Percentiles rank a stretch among this genome's conserved stretches.
Evolutionary conservation across 2,113 vertebrate species (phyloP).

Genomic region (Puma concolor): DNA sequence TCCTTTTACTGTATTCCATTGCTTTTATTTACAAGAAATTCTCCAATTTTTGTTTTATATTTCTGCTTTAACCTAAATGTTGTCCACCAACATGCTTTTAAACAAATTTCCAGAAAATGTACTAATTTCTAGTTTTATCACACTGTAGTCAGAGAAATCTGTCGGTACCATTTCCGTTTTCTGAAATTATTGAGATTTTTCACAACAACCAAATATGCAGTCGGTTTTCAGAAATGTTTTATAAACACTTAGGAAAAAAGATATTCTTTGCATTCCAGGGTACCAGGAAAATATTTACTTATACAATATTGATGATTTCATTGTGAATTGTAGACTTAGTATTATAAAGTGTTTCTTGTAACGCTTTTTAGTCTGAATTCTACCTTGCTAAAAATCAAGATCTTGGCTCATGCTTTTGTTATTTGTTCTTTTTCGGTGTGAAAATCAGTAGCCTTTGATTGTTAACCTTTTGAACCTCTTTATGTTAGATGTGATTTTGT

Average conservation of each 20-base stretch:
- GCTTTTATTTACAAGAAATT: neutral
- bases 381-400: neutral
- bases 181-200: slow-evolving; percentile 13
- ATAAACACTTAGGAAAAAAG: neutral
- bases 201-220: neutral
- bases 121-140: neutral
- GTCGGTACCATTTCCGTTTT: neutral
- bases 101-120: neutral
- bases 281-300: neutral
- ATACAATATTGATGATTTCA: neutral
- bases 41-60: neutral
- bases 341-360: neutral
- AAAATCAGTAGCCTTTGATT: neutral
- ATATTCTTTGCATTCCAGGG: neutral
- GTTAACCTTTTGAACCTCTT: neutral
- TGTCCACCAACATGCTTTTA: neutral
- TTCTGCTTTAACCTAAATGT: neutral
- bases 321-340: neutral
- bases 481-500: neutral
- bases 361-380: neutral
- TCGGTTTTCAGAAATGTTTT: slow-evolving; percentile 1
- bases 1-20: neutral
- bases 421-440: neutral
- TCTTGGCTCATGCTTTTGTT: neutral
- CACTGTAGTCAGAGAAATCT: neutral